These are phyloP conservation scores for Eueremaeus valkanovi DNA, from an alignment of 2,888 invertebrate genomes.

Conservation along the genomic window DNA sequence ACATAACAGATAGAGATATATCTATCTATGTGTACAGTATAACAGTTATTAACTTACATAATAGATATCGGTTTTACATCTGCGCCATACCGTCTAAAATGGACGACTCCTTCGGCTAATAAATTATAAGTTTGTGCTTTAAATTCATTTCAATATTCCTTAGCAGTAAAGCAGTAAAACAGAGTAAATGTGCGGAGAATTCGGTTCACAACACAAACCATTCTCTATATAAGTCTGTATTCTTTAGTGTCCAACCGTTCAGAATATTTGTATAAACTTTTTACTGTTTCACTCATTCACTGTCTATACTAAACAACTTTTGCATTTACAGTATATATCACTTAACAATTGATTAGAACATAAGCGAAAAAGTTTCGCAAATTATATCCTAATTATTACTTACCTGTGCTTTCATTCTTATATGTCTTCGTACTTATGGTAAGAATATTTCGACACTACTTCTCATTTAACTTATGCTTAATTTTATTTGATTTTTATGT, in stretches of 20 bases:
- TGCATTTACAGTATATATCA: too few species aligned
- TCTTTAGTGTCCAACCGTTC: neutral
- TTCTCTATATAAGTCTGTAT: neutral
- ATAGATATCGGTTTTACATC: neutral
- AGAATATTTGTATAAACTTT: neutral
- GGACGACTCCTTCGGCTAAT: slow-evolving; percentile 23
- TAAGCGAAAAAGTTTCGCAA: too few species aligned
- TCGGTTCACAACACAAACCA: neutral
- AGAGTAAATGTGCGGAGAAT: neutral
- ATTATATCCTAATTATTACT: neutral
- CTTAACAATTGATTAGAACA: neutral
- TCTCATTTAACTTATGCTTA: neutral
- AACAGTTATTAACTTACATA: neutral
- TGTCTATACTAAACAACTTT: too few species aligned
- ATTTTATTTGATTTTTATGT: neutral
- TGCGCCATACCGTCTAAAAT: slow-evolving; percentile 12
- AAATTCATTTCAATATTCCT: slow-evolving; percentile 18
- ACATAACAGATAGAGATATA: too few species aligned
- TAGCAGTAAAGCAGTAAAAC: neutral
- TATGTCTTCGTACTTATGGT: neutral
- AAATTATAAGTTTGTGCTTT: slow-evolving; percentile 25
- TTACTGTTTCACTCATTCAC: too few species aligned
- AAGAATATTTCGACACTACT: neutral
- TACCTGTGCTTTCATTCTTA: neutral
- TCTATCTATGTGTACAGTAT: too few species aligned